A percentile compares a stretch with the other conserved stretches of the same genome.
Conservation (phyloP, 2,113 vertebrate species). For the Phodopus roborovskii region DNA sequence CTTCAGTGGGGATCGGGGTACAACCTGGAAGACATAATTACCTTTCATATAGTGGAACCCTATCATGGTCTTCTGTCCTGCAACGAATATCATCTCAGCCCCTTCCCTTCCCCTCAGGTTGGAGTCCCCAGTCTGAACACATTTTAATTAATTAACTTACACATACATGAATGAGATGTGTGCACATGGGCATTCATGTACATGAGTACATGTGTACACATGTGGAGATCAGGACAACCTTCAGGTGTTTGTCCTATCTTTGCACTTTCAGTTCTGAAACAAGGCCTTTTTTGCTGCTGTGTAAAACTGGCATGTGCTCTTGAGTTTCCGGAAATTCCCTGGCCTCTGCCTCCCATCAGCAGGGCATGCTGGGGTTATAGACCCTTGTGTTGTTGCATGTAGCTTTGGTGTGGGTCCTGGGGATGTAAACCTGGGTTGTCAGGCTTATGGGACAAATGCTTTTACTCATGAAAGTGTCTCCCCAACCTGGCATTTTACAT, state of each 20-base stretch:
- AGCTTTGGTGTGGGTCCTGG: not conserved
- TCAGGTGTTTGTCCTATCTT: no score
- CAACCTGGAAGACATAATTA: not conserved
- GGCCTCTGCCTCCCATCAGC: not conserved
- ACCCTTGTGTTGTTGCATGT: not conserved
- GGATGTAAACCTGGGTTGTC: not conserved
- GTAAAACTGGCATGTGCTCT: not conserved
- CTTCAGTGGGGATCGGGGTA: not conserved
- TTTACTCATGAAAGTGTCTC: not conserved
- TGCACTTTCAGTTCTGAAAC: not conserved
- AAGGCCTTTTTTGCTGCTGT: not conserved
- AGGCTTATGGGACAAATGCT: not conserved
- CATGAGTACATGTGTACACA: not conserved
- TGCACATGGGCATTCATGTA: not conserved
- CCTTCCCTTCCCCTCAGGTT: fast-evolving
- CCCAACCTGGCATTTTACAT: not conserved
- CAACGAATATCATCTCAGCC: not conserved
- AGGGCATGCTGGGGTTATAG: not conserved
- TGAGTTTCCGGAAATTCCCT: not conserved
- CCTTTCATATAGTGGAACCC: not conserved
- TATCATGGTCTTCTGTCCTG: not conserved
- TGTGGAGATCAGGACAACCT: not conserved
- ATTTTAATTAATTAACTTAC: not conserved
- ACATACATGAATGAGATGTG: not conserved
- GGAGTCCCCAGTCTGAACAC: not conserved